phyloP scores from a whole-genome alignment of 1,140 invertebrate genomes.

The Diabrotica undecimpunctata region DNA sequence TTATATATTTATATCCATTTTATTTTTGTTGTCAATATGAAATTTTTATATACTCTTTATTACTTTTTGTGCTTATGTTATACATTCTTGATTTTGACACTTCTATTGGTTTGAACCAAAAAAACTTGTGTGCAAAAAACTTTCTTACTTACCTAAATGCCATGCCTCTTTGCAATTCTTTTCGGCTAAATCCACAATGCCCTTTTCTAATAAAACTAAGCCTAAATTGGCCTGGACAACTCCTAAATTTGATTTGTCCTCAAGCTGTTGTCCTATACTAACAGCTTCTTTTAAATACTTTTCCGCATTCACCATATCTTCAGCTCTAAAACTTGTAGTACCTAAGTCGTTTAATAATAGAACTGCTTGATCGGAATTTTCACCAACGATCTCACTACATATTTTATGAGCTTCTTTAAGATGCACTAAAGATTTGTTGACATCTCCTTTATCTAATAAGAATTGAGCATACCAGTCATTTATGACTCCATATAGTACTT shows the following conservation, averaged over 20 bases:
- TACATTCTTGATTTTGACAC: no score
- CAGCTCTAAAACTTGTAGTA: slow-evolving; percentile 62
- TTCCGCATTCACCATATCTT: slow-evolving; percentile 67
- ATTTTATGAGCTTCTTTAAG: slow-evolving; percentile 69
- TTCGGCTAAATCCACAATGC: slow-evolving; percentile 66
- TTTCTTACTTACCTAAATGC: slow-evolving; percentile 60
- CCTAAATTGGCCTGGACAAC: slow-evolving; percentile 81
- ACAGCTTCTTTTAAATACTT: slow-evolving; percentile 69
- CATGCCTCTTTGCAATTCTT: slow-evolving; percentile 67
- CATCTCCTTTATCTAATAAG: slow-evolving; percentile 62
- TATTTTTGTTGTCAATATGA: no score
- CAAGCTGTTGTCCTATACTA: slow-evolving; percentile 59
- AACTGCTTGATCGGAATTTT: slow-evolving; percentile 66
- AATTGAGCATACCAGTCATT: slow-evolving; percentile 81
- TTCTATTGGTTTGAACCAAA: no score
- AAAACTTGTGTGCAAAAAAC: slow-evolving; percentile 33
- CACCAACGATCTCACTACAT: slow-evolving; percentile 64
- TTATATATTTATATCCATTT: no score
- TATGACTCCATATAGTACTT: slow-evolving; percentile 66
- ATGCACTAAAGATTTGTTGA: slow-evolving; percentile 61
- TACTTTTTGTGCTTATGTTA: no score
- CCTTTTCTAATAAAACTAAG: slow-evolving; percentile 70
- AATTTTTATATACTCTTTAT: no score
- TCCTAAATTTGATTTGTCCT: slow-evolving; percentile 65
- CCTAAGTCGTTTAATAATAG: slow-evolving; percentile 83